phyloP scores from a whole-genome alignment of 2,797 vertebrate species.

The Leucoraja ocellata region DNA sequence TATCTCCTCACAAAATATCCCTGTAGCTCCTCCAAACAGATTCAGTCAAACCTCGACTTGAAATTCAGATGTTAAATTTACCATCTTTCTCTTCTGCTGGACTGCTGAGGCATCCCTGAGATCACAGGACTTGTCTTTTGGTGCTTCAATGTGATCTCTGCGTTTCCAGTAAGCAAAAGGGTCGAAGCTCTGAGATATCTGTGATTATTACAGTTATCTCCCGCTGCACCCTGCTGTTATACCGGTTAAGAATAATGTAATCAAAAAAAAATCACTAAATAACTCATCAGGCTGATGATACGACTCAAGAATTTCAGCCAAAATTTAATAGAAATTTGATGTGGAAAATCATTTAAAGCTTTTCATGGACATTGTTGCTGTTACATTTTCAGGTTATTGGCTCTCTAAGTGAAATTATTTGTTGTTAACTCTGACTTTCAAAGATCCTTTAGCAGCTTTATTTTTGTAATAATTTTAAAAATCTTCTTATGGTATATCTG shows the following conservation, averaged over 20 bases:
- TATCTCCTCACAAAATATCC: background rate
- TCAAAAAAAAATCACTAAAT: background rate
- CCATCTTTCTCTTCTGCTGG: background rate
- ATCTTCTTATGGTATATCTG: background rate
- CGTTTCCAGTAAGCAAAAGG: background rate
- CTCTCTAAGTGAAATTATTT: background rate
- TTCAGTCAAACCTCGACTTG: background rate
- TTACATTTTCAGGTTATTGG: background rate
- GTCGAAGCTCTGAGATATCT: slow-evolving; percentile 20
- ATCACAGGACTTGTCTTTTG: slow-evolving; percentile 1
- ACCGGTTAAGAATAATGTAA: slow-evolving; percentile 31
- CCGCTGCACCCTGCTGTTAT: slow-evolving; percentile 23
- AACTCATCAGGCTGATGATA: background rate
- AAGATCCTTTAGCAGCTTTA: background rate
- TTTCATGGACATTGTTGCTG: no score
- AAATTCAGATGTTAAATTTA: slow-evolving; percentile 3
- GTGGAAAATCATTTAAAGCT: background rate
- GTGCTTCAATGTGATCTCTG: slow-evolving; percentile 7
- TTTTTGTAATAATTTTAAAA: background rate
- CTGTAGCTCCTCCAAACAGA: background rate
- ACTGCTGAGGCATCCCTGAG: background rate
- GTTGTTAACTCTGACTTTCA: slow-evolving; percentile 20
- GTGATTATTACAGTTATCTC: background rate
- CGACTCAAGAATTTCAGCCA: background rate
- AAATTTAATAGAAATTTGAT: slow-evolving; percentile 2